phyloP scores from a whole-genome alignment of 2,797 vertebrate species.

The Harpagifer antarcticus region DNA sequence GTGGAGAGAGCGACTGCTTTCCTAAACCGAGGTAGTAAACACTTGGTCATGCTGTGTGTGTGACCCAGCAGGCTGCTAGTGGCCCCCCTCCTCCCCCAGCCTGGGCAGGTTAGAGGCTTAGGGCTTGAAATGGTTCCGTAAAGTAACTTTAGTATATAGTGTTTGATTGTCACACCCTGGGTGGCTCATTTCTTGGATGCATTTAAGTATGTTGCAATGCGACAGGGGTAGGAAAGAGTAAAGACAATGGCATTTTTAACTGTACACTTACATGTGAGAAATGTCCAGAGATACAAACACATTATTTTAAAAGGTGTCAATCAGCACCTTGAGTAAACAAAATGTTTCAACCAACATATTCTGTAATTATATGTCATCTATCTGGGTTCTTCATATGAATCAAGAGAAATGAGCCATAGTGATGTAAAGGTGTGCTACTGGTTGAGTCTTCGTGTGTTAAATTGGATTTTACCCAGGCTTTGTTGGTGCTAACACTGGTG shows the following conservation, averaged over 20 bases:
- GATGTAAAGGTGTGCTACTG: background rate
- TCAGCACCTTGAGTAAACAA: conserved; percentile 13
- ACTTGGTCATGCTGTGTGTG: conserved; percentile 83
- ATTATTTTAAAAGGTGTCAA: background rate
- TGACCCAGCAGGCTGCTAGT: conserved; percentile 66
- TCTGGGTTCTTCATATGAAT: background rate
- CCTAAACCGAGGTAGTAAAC: conserved; percentile 94
- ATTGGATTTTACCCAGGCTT: conserved; percentile 25
- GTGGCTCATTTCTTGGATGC: conserved; percentile 9
- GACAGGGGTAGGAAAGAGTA: background rate
- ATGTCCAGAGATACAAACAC: background rate
- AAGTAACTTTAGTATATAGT: background rate
- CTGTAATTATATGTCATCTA: background rate
- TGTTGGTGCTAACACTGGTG: conserved; percentile 69
- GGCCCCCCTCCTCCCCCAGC: conserved; percentile 39
- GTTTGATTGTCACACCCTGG: conserved; percentile 13
- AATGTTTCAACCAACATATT: background rate
- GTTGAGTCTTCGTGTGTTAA: background rate
- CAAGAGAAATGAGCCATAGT: background rate
- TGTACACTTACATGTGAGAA: too few relatives aligned
- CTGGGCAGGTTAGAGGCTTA: conserved; percentile 62
- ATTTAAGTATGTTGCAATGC: background rate
- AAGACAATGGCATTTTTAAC: background rate
- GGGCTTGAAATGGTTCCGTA: conserved; percentile 50
- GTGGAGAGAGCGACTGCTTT: conserved; percentile 92